Evolutionary conservation across 2,113 vertebrate genomes (phyloP), one percentile per base, ranked within the genome.

Genomic region (Hyperoodon ampullatus): DNA sequence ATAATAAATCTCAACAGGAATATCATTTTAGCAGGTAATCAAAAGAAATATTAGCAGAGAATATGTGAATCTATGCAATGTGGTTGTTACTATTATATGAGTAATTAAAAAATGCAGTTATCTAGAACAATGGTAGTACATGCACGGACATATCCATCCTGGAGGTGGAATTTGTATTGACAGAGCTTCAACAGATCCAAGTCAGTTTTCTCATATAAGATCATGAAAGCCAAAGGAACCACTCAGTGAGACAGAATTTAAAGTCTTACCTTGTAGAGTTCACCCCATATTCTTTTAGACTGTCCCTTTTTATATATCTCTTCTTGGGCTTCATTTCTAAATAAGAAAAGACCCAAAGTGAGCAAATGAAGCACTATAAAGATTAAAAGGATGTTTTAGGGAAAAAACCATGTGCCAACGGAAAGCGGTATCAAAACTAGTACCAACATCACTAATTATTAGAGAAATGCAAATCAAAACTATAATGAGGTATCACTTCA

Each of bases 261-360:
- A 24, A 88, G 53, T 53, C 95, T 95, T 98, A 99, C 99, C 99
- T 99, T 99, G 97, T 99, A 99, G 50, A 99, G 99, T 93, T 99
- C 99, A 70, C 99, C 99, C 99, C 99, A 99, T 98, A 99, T 99
- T 98, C 99, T 99, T 97, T 98, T 99, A 83, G 99, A 99, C 89
- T 99, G 99, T 47, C 99, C 99, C 97, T 99, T 99, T 97, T 99
- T 99, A 97, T 99, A 99, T 87, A 99, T 99, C 90, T 99, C 99
- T 96, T 99, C 99, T 63, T 99, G 99, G 14, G 95, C 99, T 98
- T 99, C 99, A 13, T 99, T 98, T 96, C 99, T 99, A 98, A 96
- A 90, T 33, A 95, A 95, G 80, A 98, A 85, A 97, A 53, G 30
- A 95, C 23, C 50, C 15, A 93, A 94, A 82, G 61, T 98, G 93